A percentile compares a stretch with the other conserved stretches of the same genome.
Conservation (phyloP, 2,113 vertebrate genomes). For the Nothoprocta perdicaria region DNA sequence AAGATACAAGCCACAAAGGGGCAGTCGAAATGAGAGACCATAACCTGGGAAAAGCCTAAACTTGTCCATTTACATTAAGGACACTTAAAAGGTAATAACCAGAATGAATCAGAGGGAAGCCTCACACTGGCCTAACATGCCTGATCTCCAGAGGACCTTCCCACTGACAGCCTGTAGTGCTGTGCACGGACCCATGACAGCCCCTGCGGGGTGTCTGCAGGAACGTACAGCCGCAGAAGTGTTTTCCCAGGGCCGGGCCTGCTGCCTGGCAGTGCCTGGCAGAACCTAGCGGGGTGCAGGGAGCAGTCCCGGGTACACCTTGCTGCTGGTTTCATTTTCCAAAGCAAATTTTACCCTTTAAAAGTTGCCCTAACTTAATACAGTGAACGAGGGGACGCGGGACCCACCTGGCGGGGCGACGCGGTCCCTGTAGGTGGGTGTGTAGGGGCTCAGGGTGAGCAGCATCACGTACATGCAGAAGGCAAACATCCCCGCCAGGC, state of each 20-base stretch:
- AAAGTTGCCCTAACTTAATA: not conserved
- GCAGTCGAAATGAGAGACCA: not conserved
- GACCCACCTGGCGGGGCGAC: conserved; percentile 92
- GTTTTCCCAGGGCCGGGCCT: not conserved
- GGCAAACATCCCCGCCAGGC: conserved; percentile 93
- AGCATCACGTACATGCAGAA: conserved; percentile 91
- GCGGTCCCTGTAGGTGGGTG: conserved; percentile 88
- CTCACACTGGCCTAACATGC: too few species aligned
- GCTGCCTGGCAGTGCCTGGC: not conserved
- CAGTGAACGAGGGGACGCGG: not conserved
- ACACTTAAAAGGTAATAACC: not conserved
- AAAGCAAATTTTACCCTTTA: not conserved
- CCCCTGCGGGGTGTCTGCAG: too few species aligned
- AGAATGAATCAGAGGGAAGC: too few species aligned
- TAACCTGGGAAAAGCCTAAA: not conserved
- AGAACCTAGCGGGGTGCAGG: not conserved
- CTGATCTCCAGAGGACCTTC: too few species aligned
- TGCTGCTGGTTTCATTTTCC: not conserved
- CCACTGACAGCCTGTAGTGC: too few species aligned
- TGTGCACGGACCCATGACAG: too few species aligned
- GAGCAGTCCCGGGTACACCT: not conserved
- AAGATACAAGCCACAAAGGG: not conserved
- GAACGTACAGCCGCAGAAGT: too few species aligned
- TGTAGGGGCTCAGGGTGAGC: conserved; percentile 91
- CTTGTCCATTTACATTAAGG: not conserved